These are phyloP conservation scores for Pantherophis guttatus DNA, from an alignment of 2,113 vertebrate genomes.

Conservation along the genomic window DNA sequence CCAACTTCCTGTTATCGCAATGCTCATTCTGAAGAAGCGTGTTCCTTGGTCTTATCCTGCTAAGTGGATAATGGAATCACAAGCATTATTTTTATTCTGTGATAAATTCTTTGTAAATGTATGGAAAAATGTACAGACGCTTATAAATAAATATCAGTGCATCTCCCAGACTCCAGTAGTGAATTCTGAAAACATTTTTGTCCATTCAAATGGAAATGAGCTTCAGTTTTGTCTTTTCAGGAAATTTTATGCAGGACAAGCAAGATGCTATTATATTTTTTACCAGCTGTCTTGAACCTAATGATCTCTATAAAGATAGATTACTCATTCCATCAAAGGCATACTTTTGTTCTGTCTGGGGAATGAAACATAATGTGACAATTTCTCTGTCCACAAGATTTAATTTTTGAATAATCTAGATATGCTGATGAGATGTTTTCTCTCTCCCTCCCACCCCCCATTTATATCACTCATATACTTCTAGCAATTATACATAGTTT, in stretches of 20 bases:
- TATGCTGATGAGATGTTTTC: conserved; percentile 17
- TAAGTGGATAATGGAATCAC: not conserved
- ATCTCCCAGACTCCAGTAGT: conserved; percentile 19
- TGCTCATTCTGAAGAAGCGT: not conserved
- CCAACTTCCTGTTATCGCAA: not conserved
- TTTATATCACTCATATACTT: conserved; percentile 66
- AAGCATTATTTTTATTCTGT: not conserved
- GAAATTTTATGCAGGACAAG: conserved; percentile 64
- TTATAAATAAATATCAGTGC: not conserved
- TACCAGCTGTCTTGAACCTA: conserved; percentile 64
- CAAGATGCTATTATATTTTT: conserved; percentile 68
- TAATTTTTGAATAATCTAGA: conserved; percentile 61
- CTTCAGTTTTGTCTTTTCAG: conserved; percentile 62
- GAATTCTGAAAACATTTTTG: conserved; percentile 53
- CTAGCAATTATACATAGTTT: conserved; percentile 73
- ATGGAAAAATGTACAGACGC: not conserved
- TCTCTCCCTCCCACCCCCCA: conserved; percentile 24
- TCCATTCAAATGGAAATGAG: conserved; percentile 63
- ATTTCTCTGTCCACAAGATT: conserved; percentile 54
- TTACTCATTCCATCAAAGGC: conserved; percentile 59
- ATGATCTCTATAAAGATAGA: conserved; percentile 66
- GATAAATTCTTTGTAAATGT: not conserved
- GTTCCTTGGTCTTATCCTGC: not conserved
- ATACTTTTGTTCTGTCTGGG: conserved; percentile 56
- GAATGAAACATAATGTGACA: conserved; percentile 55